A percentile compares a stretch with the other conserved stretches of the same genome.
Evolutionary conservation across 2,797 vertebrate genomes (phyloP).

Genomic region (Hapalemur alaotrensis): DNA sequence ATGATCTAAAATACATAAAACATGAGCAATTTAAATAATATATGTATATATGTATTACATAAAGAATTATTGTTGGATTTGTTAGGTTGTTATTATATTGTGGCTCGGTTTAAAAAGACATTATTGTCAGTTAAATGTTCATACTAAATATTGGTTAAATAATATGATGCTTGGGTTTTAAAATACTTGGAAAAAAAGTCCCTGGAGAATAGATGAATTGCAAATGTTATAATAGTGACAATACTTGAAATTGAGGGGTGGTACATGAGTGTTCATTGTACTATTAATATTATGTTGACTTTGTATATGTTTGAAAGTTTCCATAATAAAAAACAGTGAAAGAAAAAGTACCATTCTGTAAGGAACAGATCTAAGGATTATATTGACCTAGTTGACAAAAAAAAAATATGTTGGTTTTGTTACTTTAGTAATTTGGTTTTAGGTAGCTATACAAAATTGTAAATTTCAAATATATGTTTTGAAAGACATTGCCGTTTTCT

Average conservation of each 20-base stretch:
- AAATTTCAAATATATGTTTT: neutral
- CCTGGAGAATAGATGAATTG: neutral
- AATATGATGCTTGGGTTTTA: neutral
- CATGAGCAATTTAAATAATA: neutral
- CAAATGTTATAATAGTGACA: neutral
- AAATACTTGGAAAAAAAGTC: neutral
- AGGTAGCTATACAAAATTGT: neutral
- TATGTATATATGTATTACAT: neutral
- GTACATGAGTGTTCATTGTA: neutral
- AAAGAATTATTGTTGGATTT: neutral
- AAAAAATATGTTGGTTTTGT: neutral
- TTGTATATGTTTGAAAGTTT: neutral
- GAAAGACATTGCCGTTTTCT: neutral
- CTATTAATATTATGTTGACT: neutral
- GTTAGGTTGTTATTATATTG: neutral
- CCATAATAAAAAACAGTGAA: neutral
- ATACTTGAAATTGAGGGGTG: neutral
- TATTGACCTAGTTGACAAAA: neutral
- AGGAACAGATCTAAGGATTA: neutral
- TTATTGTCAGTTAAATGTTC: neutral
- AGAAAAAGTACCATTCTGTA: neutral
- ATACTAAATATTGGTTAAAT: neutral
- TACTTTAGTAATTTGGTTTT: neutral
- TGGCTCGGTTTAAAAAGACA: constrained; percentile 21
- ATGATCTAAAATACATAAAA: neutral